These are phyloP conservation scores for Mesorhabditis spiculigera DNA, from an alignment of 2,888 invertebrate genomes.

Conservation along the genomic window DNA sequence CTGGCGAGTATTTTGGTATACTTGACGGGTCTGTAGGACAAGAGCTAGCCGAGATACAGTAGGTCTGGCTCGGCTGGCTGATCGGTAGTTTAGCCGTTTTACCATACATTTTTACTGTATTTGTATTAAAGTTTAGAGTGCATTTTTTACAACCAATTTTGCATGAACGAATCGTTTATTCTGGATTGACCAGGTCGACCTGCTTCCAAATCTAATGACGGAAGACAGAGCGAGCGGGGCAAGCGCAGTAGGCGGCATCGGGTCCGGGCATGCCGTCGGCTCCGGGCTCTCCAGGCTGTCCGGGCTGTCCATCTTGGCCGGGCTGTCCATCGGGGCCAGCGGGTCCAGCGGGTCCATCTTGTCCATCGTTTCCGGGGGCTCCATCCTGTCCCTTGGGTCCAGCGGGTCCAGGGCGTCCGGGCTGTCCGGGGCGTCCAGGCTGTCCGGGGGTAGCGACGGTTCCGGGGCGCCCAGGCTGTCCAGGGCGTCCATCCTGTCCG, in stretches of 20 bases:
- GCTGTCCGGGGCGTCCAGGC: neutral
- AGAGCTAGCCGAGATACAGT: neutral
- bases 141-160: neutral
- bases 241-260: conserved; percentile 38
- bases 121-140: neutral
- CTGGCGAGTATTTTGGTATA: neutral
- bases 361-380: conserved; percentile 10
- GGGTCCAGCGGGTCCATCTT: neutral
- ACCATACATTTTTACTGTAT: neutral
- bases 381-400: conserved; percentile 2
- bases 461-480: conserved; percentile 10
- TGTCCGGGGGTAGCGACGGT: conserved; percentile 13
- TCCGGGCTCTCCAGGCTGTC: conserved; percentile 20
- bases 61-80: neutral
- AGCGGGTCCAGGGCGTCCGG: neutral
- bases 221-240: conserved; percentile 15
- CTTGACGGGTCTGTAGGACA: neutral
- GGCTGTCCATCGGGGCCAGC: conserved; percentile 3
- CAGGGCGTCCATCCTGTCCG: neutral
- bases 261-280: conserved; percentile 36
- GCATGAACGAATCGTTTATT: too few species aligned
- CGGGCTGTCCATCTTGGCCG: neutral
- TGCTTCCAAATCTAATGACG: neutral
- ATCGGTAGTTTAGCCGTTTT: neutral
- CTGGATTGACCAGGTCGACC: too few species aligned